phyloP scores from a whole-genome alignment of 2,888 invertebrate genomes.

The Liposcelis brunnea region DNA sequence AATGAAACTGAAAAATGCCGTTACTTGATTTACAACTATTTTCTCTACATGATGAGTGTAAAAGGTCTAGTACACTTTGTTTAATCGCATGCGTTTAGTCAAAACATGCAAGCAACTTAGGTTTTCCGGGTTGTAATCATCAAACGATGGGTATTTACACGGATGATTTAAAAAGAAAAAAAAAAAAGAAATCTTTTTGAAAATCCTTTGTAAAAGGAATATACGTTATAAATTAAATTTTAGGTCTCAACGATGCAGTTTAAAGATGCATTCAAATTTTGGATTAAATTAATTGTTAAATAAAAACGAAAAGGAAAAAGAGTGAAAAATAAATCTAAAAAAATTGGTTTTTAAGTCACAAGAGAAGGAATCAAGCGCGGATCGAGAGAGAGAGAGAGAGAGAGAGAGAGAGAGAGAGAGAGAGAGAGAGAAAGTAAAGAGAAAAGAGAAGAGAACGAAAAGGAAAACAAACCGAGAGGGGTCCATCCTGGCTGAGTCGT shows the following conservation, averaged over 20 bases:
- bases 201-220: neutral
- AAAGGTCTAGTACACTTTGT: neutral
- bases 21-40: too few species aligned
- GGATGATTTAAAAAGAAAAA: neutral
- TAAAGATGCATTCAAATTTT: conserved; percentile 6
- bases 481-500: conserved; percentile 9
- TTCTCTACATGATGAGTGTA: too few species aligned
- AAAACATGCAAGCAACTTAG: conserved; percentile 11
- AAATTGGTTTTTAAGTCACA: conserved; percentile 13
- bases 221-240: too few species aligned
- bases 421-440: conserved; percentile 13
- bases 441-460: conserved; percentile 23
- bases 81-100: neutral
- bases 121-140: neutral
- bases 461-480: conserved; percentile 25
- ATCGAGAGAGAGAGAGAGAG: conserved; percentile 13
- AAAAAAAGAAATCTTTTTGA: neutral
- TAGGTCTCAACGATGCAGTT: neutral
- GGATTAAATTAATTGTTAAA: conserved; percentile 11
- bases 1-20: neutral
- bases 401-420: conserved; percentile 16
- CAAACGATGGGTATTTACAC: neutral
- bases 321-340: conserved; percentile 22
- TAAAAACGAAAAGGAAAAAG: conserved; percentile 12
- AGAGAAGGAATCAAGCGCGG: conserved; percentile 9